phyloP scores from a whole-genome alignment of 2,113 vertebrate species.

The Arvicanthis niloticus region DNA sequence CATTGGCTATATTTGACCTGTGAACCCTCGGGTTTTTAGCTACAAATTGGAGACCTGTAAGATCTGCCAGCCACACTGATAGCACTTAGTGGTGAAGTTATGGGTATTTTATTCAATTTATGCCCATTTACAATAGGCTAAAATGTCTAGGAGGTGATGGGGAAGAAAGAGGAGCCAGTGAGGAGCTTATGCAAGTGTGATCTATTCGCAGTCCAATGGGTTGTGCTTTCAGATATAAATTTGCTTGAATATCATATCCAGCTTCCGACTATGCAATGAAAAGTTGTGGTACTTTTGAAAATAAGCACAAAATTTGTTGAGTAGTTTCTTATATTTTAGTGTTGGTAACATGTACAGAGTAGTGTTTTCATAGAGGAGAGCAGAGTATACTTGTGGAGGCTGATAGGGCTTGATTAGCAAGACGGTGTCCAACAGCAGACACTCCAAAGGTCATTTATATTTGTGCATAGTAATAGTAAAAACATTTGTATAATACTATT shows the following conservation, averaged over 20 bases:
- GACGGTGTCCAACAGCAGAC: not conserved
- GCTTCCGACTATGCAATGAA: constrained; percentile 5
- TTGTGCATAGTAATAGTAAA: not conserved
- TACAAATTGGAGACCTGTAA: not conserved
- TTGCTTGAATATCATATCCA: constrained; percentile 13
- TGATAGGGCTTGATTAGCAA: not conserved
- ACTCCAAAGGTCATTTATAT: not conserved
- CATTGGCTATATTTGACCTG: not conserved
- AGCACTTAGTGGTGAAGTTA: not conserved
- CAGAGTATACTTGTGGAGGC: not conserved
- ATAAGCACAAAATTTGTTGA: constrained; percentile 27
- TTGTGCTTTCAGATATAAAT: constrained; percentile 15
- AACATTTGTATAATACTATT: not conserved
- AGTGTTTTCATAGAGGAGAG: not conserved
- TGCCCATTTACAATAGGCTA: not conserved
- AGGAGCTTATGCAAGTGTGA: not conserved
- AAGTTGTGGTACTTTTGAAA: constrained; percentile 3
- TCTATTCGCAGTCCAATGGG: not conserved
- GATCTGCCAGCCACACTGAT: not conserved
- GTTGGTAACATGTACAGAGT: not conserved
- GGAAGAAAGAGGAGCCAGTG: not conserved
- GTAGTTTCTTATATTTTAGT: not conserved
- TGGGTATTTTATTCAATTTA: not conserved
- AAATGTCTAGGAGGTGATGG: not conserved
- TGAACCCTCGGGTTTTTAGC: not conserved